These are phyloP conservation scores for Neolamprologus multifasciatus DNA, from an alignment of 2,797 vertebrate species.

Conservation along the genomic window DNA sequence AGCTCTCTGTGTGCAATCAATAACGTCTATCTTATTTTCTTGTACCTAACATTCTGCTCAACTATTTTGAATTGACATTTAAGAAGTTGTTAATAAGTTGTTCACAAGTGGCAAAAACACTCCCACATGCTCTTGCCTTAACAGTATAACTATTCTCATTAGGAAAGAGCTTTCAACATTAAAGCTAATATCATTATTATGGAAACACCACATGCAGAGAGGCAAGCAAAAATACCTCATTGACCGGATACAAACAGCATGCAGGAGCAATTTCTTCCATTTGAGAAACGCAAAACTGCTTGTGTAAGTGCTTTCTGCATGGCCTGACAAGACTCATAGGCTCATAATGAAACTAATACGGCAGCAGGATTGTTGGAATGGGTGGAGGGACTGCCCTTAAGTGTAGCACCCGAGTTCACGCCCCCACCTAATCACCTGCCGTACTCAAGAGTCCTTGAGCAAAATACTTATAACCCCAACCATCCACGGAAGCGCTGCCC, in stretches of 20 bases:
- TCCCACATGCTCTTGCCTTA: neutral
- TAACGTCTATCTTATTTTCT: neutral
- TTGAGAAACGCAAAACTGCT: conserved; percentile 28
- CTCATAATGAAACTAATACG: conserved; percentile 49
- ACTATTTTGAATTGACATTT: neutral
- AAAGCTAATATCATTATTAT: neutral
- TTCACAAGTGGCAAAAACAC: neutral
- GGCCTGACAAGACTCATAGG: neutral
- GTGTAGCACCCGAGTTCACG: conserved; percentile 26
- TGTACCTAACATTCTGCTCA: neutral
- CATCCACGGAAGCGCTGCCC: conserved; percentile 23
- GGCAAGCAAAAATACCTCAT: neutral
- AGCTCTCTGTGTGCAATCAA: neutral
- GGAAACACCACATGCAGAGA: neutral
- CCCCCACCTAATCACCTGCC: conserved; percentile 40
- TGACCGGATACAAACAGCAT: neutral
- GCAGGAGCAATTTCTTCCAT: neutral
- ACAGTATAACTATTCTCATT: neutral
- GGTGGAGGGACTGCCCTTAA: conserved; percentile 29
- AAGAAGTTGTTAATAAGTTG: neutral
- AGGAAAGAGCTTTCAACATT: neutral
- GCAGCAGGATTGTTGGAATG: conserved; percentile 13
- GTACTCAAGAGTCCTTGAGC: conserved; percentile 30
- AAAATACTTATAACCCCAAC: conserved; percentile 12
- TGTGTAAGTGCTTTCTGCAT: conserved; percentile 30